phyloP scores from a whole-genome alignment of 2,888 invertebrate species.

The Aphodius sticticus region DNA sequence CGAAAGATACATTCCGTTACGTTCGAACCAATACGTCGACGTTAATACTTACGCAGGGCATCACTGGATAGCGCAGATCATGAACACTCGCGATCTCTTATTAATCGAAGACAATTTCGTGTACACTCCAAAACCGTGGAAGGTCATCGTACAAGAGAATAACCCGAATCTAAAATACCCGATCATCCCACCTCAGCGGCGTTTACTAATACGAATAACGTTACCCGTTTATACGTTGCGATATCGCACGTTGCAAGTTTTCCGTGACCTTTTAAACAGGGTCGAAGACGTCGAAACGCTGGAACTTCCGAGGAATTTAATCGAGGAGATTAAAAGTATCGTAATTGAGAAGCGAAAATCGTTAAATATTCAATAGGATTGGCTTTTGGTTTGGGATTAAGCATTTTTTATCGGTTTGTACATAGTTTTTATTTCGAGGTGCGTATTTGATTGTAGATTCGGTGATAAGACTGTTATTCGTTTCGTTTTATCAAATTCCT shows the following conservation, averaged over 20 bases:
- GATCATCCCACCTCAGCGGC: constrained; percentile 32
- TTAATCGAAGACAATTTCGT: constrained; percentile 63
- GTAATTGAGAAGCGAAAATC: constrained; percentile 39
- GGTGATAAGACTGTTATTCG: no score
- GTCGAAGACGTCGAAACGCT: constrained; percentile 56
- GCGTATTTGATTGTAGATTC: no score
- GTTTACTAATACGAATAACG: constrained; percentile 63
- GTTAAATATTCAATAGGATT: background rate
- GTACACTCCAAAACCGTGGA: constrained; percentile 57
- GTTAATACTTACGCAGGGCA: constrained; percentile 82
- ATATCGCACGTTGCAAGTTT: constrained; percentile 59
- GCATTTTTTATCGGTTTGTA: background rate
- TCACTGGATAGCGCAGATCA: constrained; percentile 85
- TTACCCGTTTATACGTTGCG: constrained; percentile 63
- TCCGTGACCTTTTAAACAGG: constrained; percentile 58
- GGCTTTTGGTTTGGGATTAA: background rate
- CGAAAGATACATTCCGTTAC: constrained; percentile 68
- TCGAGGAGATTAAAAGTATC: constrained; percentile 55
- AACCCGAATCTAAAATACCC: constrained; percentile 31
- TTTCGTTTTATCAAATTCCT: no score
- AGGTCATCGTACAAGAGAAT: constrained; percentile 39
- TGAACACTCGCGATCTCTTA: constrained; percentile 71
- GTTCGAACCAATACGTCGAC: constrained; percentile 65
- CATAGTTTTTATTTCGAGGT: no score
- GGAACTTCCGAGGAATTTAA: constrained; percentile 60